A percentile compares a stretch with the other conserved stretches of the same genome.
These are phyloP conservation scores for Aleadryas rufinucha DNA, from an alignment of 2,113 vertebrate genomes.

Conservation along the genomic window DNA sequence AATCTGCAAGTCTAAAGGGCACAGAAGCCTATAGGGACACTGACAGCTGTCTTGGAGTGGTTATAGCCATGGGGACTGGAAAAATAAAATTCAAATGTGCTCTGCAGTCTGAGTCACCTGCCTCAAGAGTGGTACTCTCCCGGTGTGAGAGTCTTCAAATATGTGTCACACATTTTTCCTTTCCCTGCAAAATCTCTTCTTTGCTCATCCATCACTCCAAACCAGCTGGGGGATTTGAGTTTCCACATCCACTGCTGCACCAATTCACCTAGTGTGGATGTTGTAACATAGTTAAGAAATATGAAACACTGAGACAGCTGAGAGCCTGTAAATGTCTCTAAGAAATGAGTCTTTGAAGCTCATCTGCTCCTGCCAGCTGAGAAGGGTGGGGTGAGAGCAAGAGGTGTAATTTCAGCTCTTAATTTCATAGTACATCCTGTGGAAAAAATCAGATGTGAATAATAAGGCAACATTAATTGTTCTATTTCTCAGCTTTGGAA, in stretches of 20 bases:
- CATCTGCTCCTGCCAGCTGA: neutral
- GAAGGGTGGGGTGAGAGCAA: neutral
- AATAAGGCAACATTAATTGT: neutral
- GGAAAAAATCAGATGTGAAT: neutral
- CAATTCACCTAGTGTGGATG: neutral
- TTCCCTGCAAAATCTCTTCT: neutral
- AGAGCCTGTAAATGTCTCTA: neutral
- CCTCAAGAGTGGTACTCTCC: neutral
- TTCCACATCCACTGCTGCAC: neutral
- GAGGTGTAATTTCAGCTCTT: neutral
- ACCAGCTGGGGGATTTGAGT: neutral
- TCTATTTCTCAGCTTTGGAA: neutral
- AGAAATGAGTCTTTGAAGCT: neutral
- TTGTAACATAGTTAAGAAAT: neutral
- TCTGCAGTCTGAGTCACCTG: neutral
- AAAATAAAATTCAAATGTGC: neutral
- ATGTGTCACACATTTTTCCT: fast-evolving
- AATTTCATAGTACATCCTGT: neutral
- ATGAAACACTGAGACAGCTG: neutral
- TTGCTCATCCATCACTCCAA: fast-evolving
- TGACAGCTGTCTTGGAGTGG: neutral
- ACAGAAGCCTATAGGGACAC: neutral
- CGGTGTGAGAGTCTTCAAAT: neutral
- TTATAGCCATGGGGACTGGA: neutral
- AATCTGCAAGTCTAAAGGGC: neutral